Percentiles rank a stretch among this genome's conserved stretches.
Evolutionary conservation across 1,140 invertebrate genomes (phyloP).

Genomic region (Diorhabda sublineata): DNA sequence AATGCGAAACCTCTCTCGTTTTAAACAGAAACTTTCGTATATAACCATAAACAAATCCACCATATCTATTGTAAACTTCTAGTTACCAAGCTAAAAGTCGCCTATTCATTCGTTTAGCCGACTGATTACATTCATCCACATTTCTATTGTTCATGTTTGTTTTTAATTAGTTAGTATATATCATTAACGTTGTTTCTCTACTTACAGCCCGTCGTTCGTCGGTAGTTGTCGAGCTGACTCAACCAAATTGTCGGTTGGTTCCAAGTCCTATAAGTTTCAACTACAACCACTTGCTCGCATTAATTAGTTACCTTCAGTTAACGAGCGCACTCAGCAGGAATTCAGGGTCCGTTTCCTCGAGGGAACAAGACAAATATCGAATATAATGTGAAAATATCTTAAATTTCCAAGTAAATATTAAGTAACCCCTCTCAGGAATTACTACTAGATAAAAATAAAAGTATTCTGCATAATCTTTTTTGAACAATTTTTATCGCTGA

Average conservation of each 20-base stretch:
- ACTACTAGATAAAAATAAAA: too few species aligned
- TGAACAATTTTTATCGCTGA: too few species aligned
- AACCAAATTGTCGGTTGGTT: background rate
- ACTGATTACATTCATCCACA: background rate
- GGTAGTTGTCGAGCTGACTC: background rate
- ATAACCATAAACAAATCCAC: too few species aligned
- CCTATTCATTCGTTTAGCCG: background rate
- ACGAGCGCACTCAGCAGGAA: background rate
- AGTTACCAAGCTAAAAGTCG: too few species aligned
- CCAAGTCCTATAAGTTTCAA: background rate
- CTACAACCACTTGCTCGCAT: constrained; percentile 1
- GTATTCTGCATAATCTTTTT: too few species aligned
- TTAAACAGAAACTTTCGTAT: too few species aligned
- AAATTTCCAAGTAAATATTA: too few species aligned
- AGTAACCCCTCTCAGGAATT: too few species aligned
- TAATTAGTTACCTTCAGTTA: constrained; percentile 2
- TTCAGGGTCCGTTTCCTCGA: background rate
- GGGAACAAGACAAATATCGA: too few species aligned
- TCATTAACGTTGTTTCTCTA: background rate
- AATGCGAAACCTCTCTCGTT: too few species aligned
- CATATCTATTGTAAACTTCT: too few species aligned
- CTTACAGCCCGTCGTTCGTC: background rate
- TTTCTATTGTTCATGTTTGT: background rate
- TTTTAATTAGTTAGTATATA: constrained; percentile 1
- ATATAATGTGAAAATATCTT: too few species aligned